These are phyloP conservation scores for Datnioides undecimradiatus DNA, from an alignment of 2,113 vertebrate species.

Conservation along the genomic window DNA sequence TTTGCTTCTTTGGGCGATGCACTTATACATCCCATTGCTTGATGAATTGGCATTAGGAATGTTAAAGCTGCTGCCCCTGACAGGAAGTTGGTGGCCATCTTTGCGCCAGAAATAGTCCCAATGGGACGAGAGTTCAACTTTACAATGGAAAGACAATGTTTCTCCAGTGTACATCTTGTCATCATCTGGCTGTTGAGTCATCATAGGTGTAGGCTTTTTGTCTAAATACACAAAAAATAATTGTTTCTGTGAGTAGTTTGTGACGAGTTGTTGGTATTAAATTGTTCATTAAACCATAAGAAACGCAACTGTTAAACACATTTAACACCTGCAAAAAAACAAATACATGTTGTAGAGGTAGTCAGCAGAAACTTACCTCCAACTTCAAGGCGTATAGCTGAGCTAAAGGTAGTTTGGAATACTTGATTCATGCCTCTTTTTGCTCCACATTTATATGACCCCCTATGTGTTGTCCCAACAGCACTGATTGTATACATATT, in stretches of 20 bases:
- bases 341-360: not conserved
- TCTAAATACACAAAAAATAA: constrained; percentile 22
- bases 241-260: accelerated
- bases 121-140: not conserved
- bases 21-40: constrained; percentile 1
- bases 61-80: accelerated
- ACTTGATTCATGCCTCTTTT: constrained; percentile 5
- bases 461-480: accelerated
- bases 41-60: accelerated
- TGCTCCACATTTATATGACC: constrained; percentile 42
- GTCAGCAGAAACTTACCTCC: constrained; percentile 4
- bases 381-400: accelerated
- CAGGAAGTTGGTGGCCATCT: accelerated
- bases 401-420: accelerated
- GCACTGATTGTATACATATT: accelerated
- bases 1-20: constrained; percentile 36
- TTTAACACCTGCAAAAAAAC: not conserved
- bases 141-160: constrained; percentile 32
- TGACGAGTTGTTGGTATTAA: too few species aligned
- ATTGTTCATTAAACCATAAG: not conserved
- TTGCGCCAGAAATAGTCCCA: constrained; percentile 61
- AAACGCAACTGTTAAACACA: not conserved
- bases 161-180: constrained; percentile 46
- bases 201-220: constrained; percentile 11
- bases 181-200: constrained; percentile 31